These are phyloP conservation scores for Prinia subflava DNA, from an alignment of 2,113 vertebrate genomes.

Conservation along the genomic window DNA sequence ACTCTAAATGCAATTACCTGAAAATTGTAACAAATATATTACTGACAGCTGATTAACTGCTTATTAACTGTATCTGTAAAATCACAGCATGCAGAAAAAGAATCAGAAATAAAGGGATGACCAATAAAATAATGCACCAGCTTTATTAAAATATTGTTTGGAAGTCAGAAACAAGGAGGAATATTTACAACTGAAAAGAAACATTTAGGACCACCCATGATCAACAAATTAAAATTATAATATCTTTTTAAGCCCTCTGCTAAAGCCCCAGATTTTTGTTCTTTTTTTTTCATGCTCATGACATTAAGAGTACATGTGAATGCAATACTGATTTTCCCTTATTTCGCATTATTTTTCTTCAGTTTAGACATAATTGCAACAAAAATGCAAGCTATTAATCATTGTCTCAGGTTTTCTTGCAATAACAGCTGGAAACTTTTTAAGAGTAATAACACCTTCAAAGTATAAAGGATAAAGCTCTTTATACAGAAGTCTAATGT, in stretches of 20 bases:
- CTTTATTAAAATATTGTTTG: neutral
- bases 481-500: neutral
- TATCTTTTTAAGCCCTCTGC: neutral
- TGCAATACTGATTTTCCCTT: neutral
- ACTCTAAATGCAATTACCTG: constrained; percentile 7
- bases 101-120: neutral
- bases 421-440: neutral
- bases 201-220: neutral
- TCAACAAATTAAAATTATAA: neutral
- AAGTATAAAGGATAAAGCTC: neutral
- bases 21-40: constrained; percentile 13
- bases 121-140: neutral
- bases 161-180: neutral
- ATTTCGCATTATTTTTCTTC: neutral
- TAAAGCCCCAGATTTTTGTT: neutral
- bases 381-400: neutral
- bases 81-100: neutral
- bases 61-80: neutral
- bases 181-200: neutral
- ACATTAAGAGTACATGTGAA: neutral
- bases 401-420: neutral
- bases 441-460: neutral
- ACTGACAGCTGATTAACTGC: constrained; percentile 11
- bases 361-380: neutral
- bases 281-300: neutral